phyloP scores from a whole-genome alignment of 2,888 invertebrate species.

The Drosophila demipolita region DNA sequence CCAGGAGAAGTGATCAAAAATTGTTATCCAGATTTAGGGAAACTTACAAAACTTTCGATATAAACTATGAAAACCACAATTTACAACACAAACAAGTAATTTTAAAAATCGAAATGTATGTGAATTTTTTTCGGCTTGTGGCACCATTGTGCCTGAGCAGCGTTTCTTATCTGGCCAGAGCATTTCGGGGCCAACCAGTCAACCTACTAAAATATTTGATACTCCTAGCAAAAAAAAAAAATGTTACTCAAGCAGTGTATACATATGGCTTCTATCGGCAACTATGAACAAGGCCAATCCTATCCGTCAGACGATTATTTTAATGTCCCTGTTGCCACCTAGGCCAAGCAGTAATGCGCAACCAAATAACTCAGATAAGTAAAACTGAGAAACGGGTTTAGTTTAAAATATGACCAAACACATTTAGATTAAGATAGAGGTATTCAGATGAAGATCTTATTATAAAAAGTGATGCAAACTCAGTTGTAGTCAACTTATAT shows the following conservation, averaged over 20 bases:
- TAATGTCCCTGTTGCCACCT: constrained; percentile 22
- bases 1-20: not conserved
- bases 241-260: not conserved
- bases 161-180: constrained; percentile 16
- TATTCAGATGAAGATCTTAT: not conserved
- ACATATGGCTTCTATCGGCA: not conserved
- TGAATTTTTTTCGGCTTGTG: no score
- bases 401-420: not conserved
- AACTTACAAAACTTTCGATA: not conserved
- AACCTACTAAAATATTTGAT: constrained; percentile 55
- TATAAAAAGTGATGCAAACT: not conserved
- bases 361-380: constrained; percentile 24
- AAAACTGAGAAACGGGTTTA: constrained; percentile 1
- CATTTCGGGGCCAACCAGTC: constrained; percentile 37
- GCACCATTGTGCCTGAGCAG: not conserved
- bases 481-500: not conserved
- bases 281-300: constrained; percentile 40
- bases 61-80: not conserved
- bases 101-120: no score
- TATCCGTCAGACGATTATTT: constrained; percentile 40
- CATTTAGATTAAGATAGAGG: not conserved
- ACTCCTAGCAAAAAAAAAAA: constrained; percentile 42
- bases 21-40: not conserved
- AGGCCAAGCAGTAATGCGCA: constrained; percentile 41
- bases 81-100: not conserved